phyloP scores from a whole-genome alignment of 2,113 vertebrate genomes.

The Aramus guarauna region DNA sequence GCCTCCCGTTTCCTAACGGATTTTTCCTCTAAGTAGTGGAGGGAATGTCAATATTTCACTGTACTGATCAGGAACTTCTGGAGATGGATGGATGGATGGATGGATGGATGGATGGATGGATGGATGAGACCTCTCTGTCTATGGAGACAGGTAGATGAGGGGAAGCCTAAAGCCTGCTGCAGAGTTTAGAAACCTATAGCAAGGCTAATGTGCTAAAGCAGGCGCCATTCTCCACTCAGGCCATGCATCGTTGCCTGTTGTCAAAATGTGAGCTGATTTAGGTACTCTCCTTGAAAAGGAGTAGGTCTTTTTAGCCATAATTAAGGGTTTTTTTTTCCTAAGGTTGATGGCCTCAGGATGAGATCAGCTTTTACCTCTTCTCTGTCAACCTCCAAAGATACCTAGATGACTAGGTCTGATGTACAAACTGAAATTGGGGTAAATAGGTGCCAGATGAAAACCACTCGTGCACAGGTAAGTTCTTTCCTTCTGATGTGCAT shows the following conservation, averaged over 20 bases:
- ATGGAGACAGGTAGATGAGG: not conserved
- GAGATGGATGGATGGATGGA: too few relatives aligned
- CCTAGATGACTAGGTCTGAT: not conserved
- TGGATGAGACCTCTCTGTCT: not conserved
- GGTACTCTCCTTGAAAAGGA: not conserved
- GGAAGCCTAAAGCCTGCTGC: not conserved
- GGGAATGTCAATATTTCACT: not conserved
- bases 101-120: too few relatives aligned
- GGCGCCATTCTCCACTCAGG: not conserved
- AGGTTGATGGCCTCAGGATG: not conserved
- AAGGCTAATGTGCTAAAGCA: not conserved
- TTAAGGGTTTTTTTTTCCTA: not conserved
- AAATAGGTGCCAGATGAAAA: not conserved
- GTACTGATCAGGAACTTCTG: not conserved
- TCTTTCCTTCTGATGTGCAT: not conserved
- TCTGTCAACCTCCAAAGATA: not conserved
- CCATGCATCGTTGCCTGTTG: not conserved
- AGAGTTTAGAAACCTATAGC: not conserved
- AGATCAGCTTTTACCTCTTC: not conserved
- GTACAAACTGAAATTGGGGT: not conserved
- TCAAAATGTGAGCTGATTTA: not conserved
- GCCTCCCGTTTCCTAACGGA: not conserved
- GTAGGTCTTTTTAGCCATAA: not conserved
- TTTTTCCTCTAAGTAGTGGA: not conserved
- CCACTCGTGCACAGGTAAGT: rapidly evolving